Base-by-base conservation (phyloP, 2,888 invertebrate species). In the Eugnorisma glareosa region DNA sequence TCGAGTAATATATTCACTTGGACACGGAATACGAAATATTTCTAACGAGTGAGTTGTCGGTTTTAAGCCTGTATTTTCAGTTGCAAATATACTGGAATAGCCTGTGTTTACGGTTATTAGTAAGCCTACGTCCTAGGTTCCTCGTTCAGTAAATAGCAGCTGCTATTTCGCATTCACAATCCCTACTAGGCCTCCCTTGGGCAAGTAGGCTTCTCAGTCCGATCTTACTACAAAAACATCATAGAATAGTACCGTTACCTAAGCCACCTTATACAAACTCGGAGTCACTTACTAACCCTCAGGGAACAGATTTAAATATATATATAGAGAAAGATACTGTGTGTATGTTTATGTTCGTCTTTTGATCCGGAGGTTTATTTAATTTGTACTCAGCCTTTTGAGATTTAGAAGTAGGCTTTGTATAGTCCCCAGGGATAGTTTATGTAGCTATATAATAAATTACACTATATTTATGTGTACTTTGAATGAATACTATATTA, bases 341-440 rank as follows among this genome's bases (percentile, higher is more conserved):
- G 24, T 43, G 48, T 73, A 67, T 37, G 6, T 59, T 15, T 15
- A 31, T 59, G 43, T 71, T 84, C 67, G 59, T 64, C 59, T 76
- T 84, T 81, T 67, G 59, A 83, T 66, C 37, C 59, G 67, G 10
- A 70, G 37, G 48, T 81, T 78, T 73, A 79, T 77, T 83, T 68
- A 73, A 84, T 73, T 76, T 84, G 59, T 70, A 69, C 37, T 40
- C 21, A 63, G 51, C 18, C 18, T 61, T 68, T 72, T 67, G 59
- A 61, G 28, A 54, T 31, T 57, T 45, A 21, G 35, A 61, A 67
- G 31, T 31, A 31, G 1, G 31, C 31, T 59, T 59, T 31, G 10
- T 31, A 4, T 31, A 13, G 8, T 59, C 31, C 31, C 7, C 0
- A 28, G 57, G 15, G 15, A 28, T 28, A 57, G 57, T n/a, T n/a